Evolutionary conservation across 2,113 vertebrate species (phyloP), one percentile per base, ranked within the genome.

Genomic region (Scatophagus argus): DNA sequence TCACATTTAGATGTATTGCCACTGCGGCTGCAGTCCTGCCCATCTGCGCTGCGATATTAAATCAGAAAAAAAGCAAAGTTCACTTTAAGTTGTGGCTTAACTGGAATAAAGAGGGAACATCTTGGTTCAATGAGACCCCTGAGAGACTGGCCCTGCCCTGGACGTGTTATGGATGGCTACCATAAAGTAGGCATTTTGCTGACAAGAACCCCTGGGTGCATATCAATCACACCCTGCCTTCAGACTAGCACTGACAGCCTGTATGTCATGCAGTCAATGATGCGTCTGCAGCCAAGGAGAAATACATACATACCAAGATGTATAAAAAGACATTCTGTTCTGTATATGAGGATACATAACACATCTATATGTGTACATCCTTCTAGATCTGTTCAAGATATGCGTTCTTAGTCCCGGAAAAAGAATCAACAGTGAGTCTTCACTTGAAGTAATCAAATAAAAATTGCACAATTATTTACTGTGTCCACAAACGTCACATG

Each of bases 141-240:
- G 73, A 81, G 69, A 79, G 64, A 36, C 79, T 46, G 39, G 29
- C 80, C 65, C 78, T 81, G 88, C 75, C 75, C 34, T 21, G 56
- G n/a, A 55, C 6, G 31, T 43, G 49, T 87, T 82, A 90, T 85
- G 82, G 68, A 92, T 89, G 62, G 83, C 43, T 11, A 27, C 49
- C 71, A 90, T 90, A 88, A 93, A 91, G 66, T 52, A 41, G 47
- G 46, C 59, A 68, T 82, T 90, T 79, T 84, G 80, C 91, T 89
- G 90, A 90, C 86, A 81, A 65, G 77, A 77, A 65, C 81, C 83
- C 66, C 76, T 51, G 60, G 78, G 82, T 77, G 69, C 61, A 49
- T 51, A 93, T 93, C 71, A 77, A 43, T 88, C 84, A 69, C 68
- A 44, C 17, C 41, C 59, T 13, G 43, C 58, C 69, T 69, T 59